Evolutionary conservation across 2,797 vertebrate genomes (phyloP).

Genomic region (Triplophysa bombifrons): DNA sequence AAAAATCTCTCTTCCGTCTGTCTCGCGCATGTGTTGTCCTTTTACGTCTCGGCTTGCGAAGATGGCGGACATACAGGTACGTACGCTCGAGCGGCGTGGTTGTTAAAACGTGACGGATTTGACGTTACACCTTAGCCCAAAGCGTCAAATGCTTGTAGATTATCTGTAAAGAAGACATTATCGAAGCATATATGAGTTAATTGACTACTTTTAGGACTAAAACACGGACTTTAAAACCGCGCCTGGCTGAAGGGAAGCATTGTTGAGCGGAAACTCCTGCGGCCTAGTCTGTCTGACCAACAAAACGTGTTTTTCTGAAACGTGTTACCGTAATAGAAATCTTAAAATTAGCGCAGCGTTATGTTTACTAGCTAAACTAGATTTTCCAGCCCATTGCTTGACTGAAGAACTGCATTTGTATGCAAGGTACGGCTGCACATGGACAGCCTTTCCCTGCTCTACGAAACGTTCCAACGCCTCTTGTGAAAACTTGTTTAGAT

Average conservation of each 20-base stretch:
- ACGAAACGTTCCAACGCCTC: too few relatives aligned
- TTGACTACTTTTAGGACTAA: neutral
- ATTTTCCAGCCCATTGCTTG: neutral
- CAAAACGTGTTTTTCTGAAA: neutral
- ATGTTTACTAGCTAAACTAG: too few relatives aligned
- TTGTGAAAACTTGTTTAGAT: too few relatives aligned
- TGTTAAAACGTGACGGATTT: conserved; percentile 35
- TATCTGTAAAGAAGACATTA: accelerated
- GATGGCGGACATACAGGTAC: conserved; percentile 84
- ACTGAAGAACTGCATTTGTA: too few relatives aligned
- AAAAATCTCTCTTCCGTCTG: conserved; percentile 59
- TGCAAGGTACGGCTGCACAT: neutral
- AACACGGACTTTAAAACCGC: neutral
- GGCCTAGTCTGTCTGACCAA: neutral
- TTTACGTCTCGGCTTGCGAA: conserved; percentile 80
- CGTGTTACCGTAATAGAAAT: neutral
- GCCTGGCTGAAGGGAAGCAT: neutral
- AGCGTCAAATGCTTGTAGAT: neutral
- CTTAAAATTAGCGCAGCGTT: neutral
- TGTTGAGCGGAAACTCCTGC: neutral
- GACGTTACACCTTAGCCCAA: neutral
- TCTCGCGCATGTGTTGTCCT: conserved; percentile 69
- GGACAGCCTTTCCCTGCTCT: too few relatives aligned
- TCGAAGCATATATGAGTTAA: neutral
- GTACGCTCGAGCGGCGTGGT: conserved; percentile 66